Evolutionary conservation across 2,888 invertebrate genomes (phyloP).

Genomic region (Ypsolopha sequella): DNA sequence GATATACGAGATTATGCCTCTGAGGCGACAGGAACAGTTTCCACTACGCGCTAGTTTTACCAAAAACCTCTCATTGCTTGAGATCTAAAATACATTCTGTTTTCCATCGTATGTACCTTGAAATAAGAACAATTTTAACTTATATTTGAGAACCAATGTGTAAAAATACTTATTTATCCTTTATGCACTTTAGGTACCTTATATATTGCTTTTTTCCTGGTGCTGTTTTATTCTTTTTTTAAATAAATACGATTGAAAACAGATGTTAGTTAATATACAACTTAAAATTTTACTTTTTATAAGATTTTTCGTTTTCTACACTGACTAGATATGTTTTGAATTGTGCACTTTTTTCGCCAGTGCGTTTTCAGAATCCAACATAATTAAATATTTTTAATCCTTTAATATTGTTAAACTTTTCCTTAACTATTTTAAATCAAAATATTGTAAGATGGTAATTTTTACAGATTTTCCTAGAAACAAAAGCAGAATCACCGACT

Average conservation of each 20-base stretch:
- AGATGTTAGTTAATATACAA: conserved; percentile 37
- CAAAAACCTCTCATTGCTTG: not conserved
- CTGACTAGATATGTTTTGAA: conserved; percentile 69
- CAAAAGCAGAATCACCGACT: not conserved
- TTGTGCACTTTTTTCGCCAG: conserved; percentile 45
- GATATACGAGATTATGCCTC: conserved; percentile 62
- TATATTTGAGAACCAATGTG: not conserved
- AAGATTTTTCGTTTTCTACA: conserved; percentile 33
- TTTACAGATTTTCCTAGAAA: not conserved
- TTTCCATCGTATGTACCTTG: conserved; percentile 61
- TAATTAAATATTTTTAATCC: not conserved
- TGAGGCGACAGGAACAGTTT: conserved; percentile 69
- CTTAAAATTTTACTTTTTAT: conserved; percentile 21
- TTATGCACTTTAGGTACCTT: too few relatives aligned
- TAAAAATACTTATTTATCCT: too few relatives aligned
- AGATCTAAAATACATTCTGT: conserved; percentile 8
- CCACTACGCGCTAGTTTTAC: conserved; percentile 53
- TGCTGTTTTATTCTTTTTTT: conserved; percentile 21
- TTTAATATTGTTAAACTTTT: not conserved
- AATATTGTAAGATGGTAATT: not conserved
- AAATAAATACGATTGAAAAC: conserved; percentile 64
- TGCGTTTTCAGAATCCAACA: conserved; percentile 1
- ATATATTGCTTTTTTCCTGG: too few relatives aligned
- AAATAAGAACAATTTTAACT: conserved; percentile 15
- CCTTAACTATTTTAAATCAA: not conserved